Percentiles rank a stretch among this genome's conserved stretches.
Evolutionary conservation across 1,140 invertebrate genomes (phyloP).

Genomic region (Solenopsis fugax): DNA sequence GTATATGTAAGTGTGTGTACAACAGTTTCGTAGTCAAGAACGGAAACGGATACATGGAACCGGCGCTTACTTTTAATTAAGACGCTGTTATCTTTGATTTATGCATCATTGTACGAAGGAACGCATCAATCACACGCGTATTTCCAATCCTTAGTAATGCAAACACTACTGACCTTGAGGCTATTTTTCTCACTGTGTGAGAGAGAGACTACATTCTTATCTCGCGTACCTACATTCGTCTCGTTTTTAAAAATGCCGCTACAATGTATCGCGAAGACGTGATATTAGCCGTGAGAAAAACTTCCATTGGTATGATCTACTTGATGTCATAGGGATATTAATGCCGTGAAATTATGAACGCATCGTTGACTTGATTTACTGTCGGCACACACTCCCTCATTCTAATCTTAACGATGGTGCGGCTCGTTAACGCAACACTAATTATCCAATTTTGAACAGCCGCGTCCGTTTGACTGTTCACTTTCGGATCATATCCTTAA

Average conservation of each 20-base stretch:
- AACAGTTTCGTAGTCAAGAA: constrained; percentile 30
- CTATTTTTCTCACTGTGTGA: constrained; percentile 13
- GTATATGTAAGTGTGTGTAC: background rate
- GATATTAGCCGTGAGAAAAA: constrained; percentile 37
- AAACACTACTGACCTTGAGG: constrained; percentile 27
- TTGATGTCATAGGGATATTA: constrained; percentile 22
- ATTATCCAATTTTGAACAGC: background rate
- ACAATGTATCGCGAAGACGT: constrained; percentile 32
- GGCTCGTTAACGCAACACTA: constrained; percentile 15
- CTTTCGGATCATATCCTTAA: background rate
- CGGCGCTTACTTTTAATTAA: constrained; percentile 66
- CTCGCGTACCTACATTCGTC: background rate
- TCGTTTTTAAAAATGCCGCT: constrained; percentile 16
- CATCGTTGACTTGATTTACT: constrained; percentile 50
- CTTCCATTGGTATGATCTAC: constrained; percentile 41
- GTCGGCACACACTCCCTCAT: background rate
- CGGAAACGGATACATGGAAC: constrained; percentile 39
- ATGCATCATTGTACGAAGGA: constrained; percentile 63
- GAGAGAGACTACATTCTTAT: constrained; percentile 6
- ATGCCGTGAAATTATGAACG: constrained; percentile 40
- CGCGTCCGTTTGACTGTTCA: background rate
- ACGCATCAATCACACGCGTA: constrained; percentile 50
- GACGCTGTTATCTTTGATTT: constrained; percentile 56
- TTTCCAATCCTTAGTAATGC: constrained; percentile 5
- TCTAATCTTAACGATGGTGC: background rate